Evolutionary conservation across 2,797 vertebrate genomes (phyloP).

Genomic region (Halcyon leucocephala): DNA sequence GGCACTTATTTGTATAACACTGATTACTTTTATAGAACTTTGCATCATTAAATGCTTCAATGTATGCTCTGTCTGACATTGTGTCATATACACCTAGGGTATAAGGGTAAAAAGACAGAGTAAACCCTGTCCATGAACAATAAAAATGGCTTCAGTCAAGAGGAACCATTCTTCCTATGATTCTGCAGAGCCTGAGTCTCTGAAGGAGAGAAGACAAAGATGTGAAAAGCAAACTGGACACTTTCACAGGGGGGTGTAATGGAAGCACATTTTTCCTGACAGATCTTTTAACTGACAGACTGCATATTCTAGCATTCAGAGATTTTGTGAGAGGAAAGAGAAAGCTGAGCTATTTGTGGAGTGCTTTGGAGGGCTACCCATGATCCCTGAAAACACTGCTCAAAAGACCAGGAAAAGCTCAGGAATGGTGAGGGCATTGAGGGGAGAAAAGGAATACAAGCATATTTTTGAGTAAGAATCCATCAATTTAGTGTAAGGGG

Average conservation of each 20-base stretch:
- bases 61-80: not conserved
- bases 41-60: slow-evolving; percentile 6
- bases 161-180: not conserved
- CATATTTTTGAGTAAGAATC: not conserved
- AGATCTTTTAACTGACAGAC: not conserved
- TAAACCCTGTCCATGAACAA: not conserved
- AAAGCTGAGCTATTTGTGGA: not conserved
- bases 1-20: not conserved
- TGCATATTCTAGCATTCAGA: not conserved
- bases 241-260: not conserved
- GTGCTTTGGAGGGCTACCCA: not conserved
- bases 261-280: not conserved
- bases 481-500: not conserved
- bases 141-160: not conserved
- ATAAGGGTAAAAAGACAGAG: not conserved
- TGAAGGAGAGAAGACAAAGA: not conserved
- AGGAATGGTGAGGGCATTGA: not conserved
- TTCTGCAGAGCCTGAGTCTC: not conserved
- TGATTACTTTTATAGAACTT: not conserved
- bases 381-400: not conserved
- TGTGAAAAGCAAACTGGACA: not conserved
- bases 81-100: not conserved
- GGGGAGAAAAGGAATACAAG: not conserved
- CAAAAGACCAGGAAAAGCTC: not conserved
- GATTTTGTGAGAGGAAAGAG: not conserved